phyloP scores from a whole-genome alignment of 2,797 vertebrate genomes.

The Antrozous pallidus region DNA sequence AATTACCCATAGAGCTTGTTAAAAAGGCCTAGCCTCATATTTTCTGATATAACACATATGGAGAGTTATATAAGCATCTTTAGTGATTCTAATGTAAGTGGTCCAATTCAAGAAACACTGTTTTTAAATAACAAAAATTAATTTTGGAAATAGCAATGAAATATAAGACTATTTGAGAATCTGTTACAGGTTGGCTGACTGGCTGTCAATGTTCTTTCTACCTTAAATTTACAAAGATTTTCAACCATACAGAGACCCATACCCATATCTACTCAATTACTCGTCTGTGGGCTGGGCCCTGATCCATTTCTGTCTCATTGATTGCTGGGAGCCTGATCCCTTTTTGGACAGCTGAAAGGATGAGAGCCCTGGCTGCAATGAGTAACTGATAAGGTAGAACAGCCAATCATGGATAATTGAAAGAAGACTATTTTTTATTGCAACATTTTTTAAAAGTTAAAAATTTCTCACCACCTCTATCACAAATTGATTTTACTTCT shows the following conservation, averaged over 20 bases:
- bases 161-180: slow-evolving; percentile 1
- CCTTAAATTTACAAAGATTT: slow-evolving; percentile 6
- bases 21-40: slow-evolving; percentile 8
- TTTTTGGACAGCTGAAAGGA: background rate
- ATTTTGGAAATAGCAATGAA: background rate
- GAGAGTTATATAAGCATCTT: slow-evolving; percentile 7
- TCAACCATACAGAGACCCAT: background rate
- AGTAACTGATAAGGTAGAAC: slow-evolving; percentile 9
- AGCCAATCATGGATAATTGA: slow-evolving; percentile 24
- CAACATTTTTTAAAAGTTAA: slow-evolving; percentile 22
- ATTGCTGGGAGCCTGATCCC: background rate
- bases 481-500: slow-evolving; percentile 55
- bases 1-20: slow-evolving; percentile 3
- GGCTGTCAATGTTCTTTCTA: background rate
- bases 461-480: background rate
- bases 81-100: slow-evolving; percentile 42
- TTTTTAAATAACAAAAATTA: slow-evolving; percentile 28
- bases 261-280: background rate
- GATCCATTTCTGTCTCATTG: slow-evolving; percentile 17
- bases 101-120: slow-evolving; percentile 33
- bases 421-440: slow-evolving; percentile 3
- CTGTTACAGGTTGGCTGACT: background rate
- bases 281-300: background rate
- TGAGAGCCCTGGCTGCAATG: background rate
- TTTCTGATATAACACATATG: slow-evolving; percentile 37